These are phyloP conservation scores for Drosophila maculinotata DNA, from an alignment of 2,888 invertebrate genomes.

Conservation along the genomic window DNA sequence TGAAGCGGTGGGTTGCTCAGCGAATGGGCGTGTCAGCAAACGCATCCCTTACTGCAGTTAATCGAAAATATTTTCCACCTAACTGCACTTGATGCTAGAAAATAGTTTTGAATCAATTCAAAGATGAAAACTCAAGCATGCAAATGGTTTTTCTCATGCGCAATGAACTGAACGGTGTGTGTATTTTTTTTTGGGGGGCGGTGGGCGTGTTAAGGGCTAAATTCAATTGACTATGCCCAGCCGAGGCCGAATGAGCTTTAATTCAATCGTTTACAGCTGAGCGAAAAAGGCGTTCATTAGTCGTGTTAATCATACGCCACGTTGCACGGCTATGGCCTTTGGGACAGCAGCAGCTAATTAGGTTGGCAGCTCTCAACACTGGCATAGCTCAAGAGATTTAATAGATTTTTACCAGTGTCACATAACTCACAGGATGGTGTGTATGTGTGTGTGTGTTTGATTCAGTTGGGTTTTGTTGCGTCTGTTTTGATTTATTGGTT, in stretches of 20 bases:
- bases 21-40: constrained; percentile 28
- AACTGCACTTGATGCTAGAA: constrained; percentile 39
- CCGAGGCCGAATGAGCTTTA: constrained; percentile 58
- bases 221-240: constrained; percentile 56
- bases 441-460: constrained; percentile 7
- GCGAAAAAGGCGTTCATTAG: constrained; percentile 67
- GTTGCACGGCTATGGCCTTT: constrained; percentile 51
- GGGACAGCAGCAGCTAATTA: constrained; percentile 48
- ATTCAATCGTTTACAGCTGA: constrained; percentile 74
- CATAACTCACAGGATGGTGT: constrained; percentile 12
- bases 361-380: constrained; percentile 26
- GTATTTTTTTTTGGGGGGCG: not conserved
- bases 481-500: constrained; percentile 54
- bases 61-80: constrained; percentile 68
- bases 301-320: constrained; percentile 78
- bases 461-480: constrained; percentile 26
- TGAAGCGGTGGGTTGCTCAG: too few relatives aligned
- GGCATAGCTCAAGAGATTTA: constrained; percentile 38
- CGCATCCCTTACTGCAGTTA: constrained; percentile 48
- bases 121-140: constrained; percentile 28
- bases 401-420: constrained; percentile 32
- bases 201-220: constrained; percentile 30
- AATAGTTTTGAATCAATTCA: constrained; percentile 35
- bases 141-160: constrained; percentile 41
- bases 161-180: constrained; percentile 33